Conservation (phyloP, 2,888 invertebrate species). For the Tupiocoris notatus region DNA sequence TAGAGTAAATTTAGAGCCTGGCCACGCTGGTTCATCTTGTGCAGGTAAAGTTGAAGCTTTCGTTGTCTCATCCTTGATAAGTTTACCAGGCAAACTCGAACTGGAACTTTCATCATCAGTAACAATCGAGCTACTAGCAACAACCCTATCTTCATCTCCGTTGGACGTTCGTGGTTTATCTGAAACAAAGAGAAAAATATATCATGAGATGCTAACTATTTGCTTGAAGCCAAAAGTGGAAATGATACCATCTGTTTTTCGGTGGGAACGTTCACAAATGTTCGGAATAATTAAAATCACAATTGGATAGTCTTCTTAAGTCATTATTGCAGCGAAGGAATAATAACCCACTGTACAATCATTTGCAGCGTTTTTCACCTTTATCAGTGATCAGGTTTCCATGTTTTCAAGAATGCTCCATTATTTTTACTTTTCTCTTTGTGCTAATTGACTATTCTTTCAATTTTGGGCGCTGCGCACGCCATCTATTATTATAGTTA, state of each 20-base stretch:
- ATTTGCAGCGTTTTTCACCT: too few relatives aligned
- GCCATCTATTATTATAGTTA: too few relatives aligned
- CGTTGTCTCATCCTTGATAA: not conserved
- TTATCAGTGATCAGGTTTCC: too few relatives aligned
- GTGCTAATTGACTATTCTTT: too few relatives aligned
- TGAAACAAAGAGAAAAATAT: not conserved
- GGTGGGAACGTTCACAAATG: too few relatives aligned
- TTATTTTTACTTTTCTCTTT: too few relatives aligned
- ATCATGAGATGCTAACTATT: constrained; percentile 10
- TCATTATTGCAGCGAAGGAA: too few relatives aligned
- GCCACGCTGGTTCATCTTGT: constrained; percentile 7
- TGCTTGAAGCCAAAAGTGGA: not conserved
- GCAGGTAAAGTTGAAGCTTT: not conserved
- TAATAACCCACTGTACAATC: too few relatives aligned
- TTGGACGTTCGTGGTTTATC: not conserved
- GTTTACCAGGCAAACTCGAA: not conserved
- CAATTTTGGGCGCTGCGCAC: too few relatives aligned
- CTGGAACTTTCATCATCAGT: not conserved
- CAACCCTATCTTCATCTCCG: not conserved
- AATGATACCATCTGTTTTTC: not conserved
- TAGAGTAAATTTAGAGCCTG: not conserved
- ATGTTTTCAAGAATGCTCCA: too few relatives aligned
- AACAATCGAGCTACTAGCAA: not conserved
- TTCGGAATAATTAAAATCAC: too few relatives aligned
- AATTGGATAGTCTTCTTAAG: too few relatives aligned